Percentiles rank a stretch among this genome's conserved stretches.
These are phyloP conservation scores for Diphyllodes magnificus DNA, from an alignment of 2,113 vertebrate genomes.

Conservation along the genomic window DNA sequence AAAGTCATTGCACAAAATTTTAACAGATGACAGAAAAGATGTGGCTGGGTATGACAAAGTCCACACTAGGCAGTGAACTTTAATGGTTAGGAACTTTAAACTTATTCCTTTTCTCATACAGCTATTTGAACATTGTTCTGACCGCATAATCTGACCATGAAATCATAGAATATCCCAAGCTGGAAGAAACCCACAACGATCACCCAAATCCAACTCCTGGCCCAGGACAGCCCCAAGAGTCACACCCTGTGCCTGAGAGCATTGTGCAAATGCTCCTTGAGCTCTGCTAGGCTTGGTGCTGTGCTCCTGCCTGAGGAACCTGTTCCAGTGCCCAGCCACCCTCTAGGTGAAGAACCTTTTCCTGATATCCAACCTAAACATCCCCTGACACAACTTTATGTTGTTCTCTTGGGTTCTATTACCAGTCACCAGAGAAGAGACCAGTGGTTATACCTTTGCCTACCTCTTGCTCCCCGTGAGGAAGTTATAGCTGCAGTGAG, in stretches of 20 bases:
- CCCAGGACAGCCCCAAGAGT: background rate
- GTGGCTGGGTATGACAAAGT: fast-evolving
- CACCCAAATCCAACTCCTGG: background rate
- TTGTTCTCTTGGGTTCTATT: background rate
- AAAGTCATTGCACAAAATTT: background rate
- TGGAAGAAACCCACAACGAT: fast-evolving
- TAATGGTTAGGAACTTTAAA: background rate
- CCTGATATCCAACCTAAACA: background rate
- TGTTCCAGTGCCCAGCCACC: no score
- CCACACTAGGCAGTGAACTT: background rate
- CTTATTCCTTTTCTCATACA: background rate
- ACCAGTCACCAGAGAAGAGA: background rate
- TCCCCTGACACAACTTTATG: background rate
- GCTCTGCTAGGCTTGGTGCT: no score
- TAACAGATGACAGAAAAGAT: background rate
- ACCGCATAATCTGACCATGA: fast-evolving
- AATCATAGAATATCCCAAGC: fast-evolving
- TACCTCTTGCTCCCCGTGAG: fast-evolving
- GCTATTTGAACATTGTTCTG: background rate
- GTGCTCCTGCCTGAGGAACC: background rate
- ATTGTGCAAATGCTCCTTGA: background rate
- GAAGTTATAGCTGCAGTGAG: background rate
- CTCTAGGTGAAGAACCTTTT: background rate
- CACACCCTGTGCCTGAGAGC: fast-evolving
- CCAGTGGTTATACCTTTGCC: no score